Conservation (phyloP, 2,888 invertebrate genomes). For the Sinopyrophorus schimmeli region DNA sequence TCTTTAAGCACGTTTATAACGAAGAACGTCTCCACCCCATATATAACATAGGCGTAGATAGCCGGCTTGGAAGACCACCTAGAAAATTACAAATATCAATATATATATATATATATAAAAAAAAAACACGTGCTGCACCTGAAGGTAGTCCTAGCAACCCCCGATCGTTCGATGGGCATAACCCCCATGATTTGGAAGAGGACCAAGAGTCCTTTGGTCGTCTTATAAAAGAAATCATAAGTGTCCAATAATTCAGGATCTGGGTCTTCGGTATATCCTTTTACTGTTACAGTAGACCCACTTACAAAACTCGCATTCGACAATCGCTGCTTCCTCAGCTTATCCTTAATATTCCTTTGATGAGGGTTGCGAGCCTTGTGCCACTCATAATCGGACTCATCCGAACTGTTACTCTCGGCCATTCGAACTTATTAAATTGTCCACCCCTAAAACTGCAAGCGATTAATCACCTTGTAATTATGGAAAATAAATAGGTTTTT, state of each 20-base stretch:
- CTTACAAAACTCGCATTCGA: slow-evolving; percentile 27
- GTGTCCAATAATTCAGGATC: slow-evolving; percentile 64
- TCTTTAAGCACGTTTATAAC: slow-evolving; percentile 52
- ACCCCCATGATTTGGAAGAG: slow-evolving; percentile 76
- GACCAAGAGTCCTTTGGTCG: slow-evolving; percentile 70
- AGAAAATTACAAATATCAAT: slow-evolving; percentile 26
- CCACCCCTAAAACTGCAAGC: no score
- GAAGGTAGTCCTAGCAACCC: slow-evolving; percentile 57
- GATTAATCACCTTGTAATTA: no score
- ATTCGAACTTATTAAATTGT: no score
- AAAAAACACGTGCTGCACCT: slow-evolving; percentile 40
- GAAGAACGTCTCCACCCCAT: slow-evolving; percentile 62
- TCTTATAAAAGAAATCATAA: slow-evolving; percentile 72
- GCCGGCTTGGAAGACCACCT: slow-evolving; percentile 69
- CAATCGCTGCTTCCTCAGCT: slow-evolving; percentile 35
- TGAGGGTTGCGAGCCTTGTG: slow-evolving; percentile 41
- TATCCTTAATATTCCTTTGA: slow-evolving; percentile 37
- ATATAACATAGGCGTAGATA: slow-evolving; percentile 69
- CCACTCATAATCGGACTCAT: slow-evolving; percentile 13
- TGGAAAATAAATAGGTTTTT: no score
- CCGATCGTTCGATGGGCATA: slow-evolving; percentile 73
- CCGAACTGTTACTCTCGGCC: slow-evolving; percentile 19
- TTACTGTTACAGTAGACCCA: slow-evolving; percentile 7
- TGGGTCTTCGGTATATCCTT: slow-evolving; percentile 34
- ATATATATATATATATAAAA: no score